Base-by-base conservation (phyloP, 2,113 vertebrate species). In the Rhea americana region DNA sequence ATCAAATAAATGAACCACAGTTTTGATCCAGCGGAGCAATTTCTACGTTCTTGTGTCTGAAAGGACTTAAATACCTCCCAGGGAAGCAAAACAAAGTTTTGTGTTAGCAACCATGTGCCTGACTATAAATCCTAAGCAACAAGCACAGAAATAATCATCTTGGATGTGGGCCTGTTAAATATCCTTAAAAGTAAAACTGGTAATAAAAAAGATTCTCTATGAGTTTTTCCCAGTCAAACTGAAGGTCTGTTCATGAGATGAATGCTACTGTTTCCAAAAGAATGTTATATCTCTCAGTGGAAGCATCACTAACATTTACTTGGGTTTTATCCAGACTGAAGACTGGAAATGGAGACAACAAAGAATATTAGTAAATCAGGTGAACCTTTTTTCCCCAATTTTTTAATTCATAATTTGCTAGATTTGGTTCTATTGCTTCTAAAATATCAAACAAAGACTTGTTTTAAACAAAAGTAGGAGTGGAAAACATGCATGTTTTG, bases 121-220 rank as follows among this genome's bases (percentile, higher is more conserved):
- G 43, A 50, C 32, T 61, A 32, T 20, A 93, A 93, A 85, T 76
- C 48, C 85, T 68, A 91, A 79, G 81, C 81, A 93, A 91, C 81
- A 81, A 56, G 84, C 7, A 62, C 22, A 56, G 35, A 89, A 94
- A 82, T 76, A 93, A 91, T 89, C 28, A 87, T 66, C 37, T 86
- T 84, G 87, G 25, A 94, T 59, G 43, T 21, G 16, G n/a, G 39
- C 39, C 39, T 78, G 32, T 72, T 89, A 91, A 93, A 93, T 43
- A 82, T 39, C 35, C 28, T 92, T 82, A 39, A 73, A 88, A 5
- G 1, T 66, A 73, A 43, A 91, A 65, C 11, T 56, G 14, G 58
- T 89, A 84, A 93, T 84, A 24, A 47, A 89, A 75, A 82, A 87
- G 41, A 86, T 63, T 41, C 61, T 66, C 37, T 50, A 22, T 37